A percentile compares a stretch with the other conserved stretches of the same genome.
Evolutionary conservation across 2,797 vertebrate species (phyloP).

Genomic region (Toxotes lorentzi): DNA sequence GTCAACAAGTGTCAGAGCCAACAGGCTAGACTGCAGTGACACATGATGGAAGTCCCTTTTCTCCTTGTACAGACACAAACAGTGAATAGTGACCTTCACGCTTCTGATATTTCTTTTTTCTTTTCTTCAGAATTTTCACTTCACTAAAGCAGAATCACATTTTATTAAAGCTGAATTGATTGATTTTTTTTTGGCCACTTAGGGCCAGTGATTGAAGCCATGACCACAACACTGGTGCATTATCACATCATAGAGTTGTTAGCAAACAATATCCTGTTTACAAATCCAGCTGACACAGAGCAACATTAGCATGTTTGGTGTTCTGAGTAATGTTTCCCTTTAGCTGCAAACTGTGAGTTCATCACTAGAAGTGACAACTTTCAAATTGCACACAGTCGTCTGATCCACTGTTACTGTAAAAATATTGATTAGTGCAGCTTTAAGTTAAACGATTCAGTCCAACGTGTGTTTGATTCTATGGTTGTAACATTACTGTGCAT

Average conservation of each 20-base stretch:
- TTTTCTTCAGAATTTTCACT: neutral
- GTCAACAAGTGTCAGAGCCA: constrained; percentile 71
- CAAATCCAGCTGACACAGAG: neutral
- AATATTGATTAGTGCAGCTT: neutral
- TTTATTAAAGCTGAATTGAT: neutral
- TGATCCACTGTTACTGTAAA: no score
- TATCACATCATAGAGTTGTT: neutral
- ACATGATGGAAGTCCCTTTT: constrained; percentile 13
- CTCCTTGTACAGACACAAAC: constrained; percentile 17
- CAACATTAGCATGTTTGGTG: neutral
- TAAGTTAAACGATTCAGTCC: neutral
- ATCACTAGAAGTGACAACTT: no score
- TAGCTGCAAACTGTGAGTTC: no score
- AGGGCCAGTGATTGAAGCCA: neutral
- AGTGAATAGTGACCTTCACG: neutral
- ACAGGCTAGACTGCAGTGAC: constrained; percentile 58
- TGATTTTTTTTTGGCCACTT: neutral
- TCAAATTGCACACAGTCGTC: no score
- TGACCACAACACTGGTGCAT: neutral
- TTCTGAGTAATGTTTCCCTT: neutral
- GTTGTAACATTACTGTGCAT: no score
- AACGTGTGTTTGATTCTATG: no score
- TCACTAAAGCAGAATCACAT: neutral
- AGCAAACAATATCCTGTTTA: neutral
- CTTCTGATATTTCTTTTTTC: neutral